Percentiles rank a stretch among this genome's conserved stretches.
phyloP scores from a whole-genome alignment of 2,888 invertebrate species.

The Andrena fulva region DNA sequence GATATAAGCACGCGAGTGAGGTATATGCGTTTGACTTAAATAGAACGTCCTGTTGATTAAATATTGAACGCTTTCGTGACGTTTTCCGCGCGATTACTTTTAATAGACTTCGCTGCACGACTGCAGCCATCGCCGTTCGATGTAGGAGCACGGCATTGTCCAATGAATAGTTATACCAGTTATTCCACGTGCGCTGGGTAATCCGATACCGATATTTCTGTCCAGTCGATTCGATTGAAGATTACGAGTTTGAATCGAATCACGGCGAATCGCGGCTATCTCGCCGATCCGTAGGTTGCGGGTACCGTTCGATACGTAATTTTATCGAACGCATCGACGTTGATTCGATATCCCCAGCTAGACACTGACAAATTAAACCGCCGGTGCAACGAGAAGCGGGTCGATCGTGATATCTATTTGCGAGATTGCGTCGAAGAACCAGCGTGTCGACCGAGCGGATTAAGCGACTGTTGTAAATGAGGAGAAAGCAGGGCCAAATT shows the following conservation, averaged over 20 bases:
- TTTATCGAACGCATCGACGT: slow-evolving; percentile 32
- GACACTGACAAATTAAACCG: slow-evolving; percentile 50
- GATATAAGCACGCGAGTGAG: too few relatives aligned
- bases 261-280: slow-evolving; percentile 3
- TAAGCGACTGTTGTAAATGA: slow-evolving; percentile 44
- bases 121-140: not conserved
- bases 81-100: slow-evolving; percentile 19
- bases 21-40: too few relatives aligned
- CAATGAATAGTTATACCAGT: slow-evolving; percentile 51
- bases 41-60: not conserved
- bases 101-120: slow-evolving; percentile 3
- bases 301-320: slow-evolving; percentile 40
- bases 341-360: slow-evolving; percentile 13
- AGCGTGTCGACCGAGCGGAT: slow-evolving; percentile 41
- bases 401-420: slow-evolving; percentile 43
- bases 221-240: slow-evolving; percentile 45
- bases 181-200: slow-evolving; percentile 31
- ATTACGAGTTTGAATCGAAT: slow-evolving; percentile 37
- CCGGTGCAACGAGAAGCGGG: slow-evolving; percentile 18
- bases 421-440: slow-evolving; percentile 40
- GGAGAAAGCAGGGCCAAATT: slow-evolving; percentile 49
- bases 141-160: slow-evolving; percentile 8
- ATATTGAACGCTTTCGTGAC: not conserved
- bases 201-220: slow-evolving; percentile 46
- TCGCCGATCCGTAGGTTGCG: slow-evolving; percentile 15